Evolutionary conservation across 2,797 vertebrate species (phyloP), one percentile per base, ranked within the genome.

Genomic region (Squalus acanthias): DNA sequence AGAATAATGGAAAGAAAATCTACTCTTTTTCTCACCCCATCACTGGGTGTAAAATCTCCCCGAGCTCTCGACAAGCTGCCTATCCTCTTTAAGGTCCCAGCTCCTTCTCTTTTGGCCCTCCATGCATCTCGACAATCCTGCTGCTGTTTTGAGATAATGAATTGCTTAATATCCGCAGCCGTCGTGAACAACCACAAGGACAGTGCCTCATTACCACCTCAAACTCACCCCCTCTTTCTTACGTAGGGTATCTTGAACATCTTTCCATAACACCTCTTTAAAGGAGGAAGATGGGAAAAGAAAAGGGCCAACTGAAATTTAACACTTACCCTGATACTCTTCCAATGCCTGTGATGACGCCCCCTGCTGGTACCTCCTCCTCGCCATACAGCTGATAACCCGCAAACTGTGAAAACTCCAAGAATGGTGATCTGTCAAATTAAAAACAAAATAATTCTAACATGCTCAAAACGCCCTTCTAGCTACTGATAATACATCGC

Each of bases 321-420:
- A 46, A n/a, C 8, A 96, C 98, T 98, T 97, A 99, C 99, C 99
- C 99, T 72, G 99, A 99, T 57, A 99, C 98, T 60, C 99, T 98
- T 5, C 99, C 99, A 96, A 99, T 98, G 96, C 99, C 99, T 4
- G 99, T 98, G 96, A 99, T 99, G 96, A 99, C 98, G 57, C 99
- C 99, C 69, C 98, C 99, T 0, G 99, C 99, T 0, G 99, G 99
- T 1, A 99, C 99, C 76, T 99, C 99, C 97, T 99, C 99, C 87
- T 98, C 98, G 89, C 98, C 98, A 96, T 99, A 99, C 72, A 99
- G 96, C 97, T 99, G 98, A 97, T 99, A 98, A 88, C 98, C 99
- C 91, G 99, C 99, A 98, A 99, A 99, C 97, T 99, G 99, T 29
- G 99, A 99, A 92, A 99, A 98, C 96, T 99, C 99, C 97, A 99